Evolutionary conservation across 2,113 vertebrate genomes (phyloP).

Genomic region (Misgurnus mizolepis): DNA sequence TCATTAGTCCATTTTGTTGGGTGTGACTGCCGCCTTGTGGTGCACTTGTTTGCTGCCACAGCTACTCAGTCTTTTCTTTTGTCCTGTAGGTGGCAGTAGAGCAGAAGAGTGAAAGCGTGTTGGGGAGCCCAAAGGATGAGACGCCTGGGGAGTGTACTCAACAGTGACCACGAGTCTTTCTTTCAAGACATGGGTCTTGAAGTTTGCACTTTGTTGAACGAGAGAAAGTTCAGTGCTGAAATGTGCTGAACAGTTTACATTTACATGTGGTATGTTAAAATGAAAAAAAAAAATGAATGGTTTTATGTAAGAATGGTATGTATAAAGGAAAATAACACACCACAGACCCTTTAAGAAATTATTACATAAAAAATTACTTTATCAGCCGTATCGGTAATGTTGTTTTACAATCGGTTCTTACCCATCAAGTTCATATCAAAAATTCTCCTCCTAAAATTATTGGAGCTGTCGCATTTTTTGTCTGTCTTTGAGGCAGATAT

Average conservation of each 20-base stretch:
- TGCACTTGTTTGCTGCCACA: background rate
- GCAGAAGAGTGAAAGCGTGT: conserved; percentile 75
- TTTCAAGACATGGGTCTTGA: background rate
- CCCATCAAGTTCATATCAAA: background rate
- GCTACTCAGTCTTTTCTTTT: background rate
- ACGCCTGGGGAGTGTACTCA: conserved; percentile 75
- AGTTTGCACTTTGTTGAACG: conserved; percentile 53
- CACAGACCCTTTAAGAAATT: background rate
- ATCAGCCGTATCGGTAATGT: no score
- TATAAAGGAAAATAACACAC: background rate
- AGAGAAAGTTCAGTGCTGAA: background rate
- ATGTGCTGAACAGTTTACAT: background rate
- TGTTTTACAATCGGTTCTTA: no score
- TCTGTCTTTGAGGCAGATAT: background rate
- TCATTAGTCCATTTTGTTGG: background rate
- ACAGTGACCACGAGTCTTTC: conserved; percentile 68
- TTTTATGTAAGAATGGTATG: background rate
- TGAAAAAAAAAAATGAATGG: background rate
- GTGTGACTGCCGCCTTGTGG: conserved; percentile 38
- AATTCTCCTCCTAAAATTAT: background rate
- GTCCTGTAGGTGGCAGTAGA: conserved; percentile 84
- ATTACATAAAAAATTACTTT: no score
- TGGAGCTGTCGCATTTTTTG: background rate
- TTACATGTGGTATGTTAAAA: background rate
- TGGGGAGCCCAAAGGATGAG: conserved; percentile 67